A percentile compares a stretch with the other conserved stretches of the same genome.
Conservation (phyloP, 2,888 invertebrate genomes). For the Aleiodes testaceus region DNA sequence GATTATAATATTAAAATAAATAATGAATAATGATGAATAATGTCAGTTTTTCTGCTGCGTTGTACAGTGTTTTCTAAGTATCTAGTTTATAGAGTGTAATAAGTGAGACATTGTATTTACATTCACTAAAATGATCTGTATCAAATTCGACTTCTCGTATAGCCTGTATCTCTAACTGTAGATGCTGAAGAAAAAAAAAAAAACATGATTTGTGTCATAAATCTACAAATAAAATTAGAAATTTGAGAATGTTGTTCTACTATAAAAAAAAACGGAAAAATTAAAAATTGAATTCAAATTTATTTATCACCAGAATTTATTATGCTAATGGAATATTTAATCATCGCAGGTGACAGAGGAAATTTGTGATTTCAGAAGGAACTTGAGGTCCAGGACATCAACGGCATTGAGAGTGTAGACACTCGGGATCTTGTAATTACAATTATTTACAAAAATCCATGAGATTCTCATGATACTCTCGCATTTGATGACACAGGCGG, state of each 20-base stretch:
- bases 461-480: conserved; percentile 59
- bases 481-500: conserved; percentile 63
- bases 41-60: conserved; percentile 71
- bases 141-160: conserved; percentile 72
- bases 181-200: conserved; percentile 67
- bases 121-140: conserved; percentile 72
- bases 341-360: conserved; percentile 50
- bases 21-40: conserved; percentile 16
- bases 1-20: too few species aligned
- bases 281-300: not conserved
- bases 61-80: conserved; percentile 74
- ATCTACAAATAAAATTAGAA: conserved; percentile 72
- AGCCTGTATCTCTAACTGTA: conserved; percentile 72
- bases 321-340: not conserved
- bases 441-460: conserved; percentile 58
- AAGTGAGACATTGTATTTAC: conserved; percentile 69
- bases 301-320: not conserved
- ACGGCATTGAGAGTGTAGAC: conserved; percentile 65
- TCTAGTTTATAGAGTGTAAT: conserved; percentile 73
- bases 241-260: conserved; percentile 69
- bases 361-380: conserved; percentile 59
- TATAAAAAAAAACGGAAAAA: not conserved
- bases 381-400: conserved; percentile 60
- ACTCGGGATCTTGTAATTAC: conserved; percentile 59
- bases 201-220: conserved; percentile 73